Base-by-base conservation (phyloP, 2,888 invertebrate genomes). In the Harpalus rufipes region DNA sequence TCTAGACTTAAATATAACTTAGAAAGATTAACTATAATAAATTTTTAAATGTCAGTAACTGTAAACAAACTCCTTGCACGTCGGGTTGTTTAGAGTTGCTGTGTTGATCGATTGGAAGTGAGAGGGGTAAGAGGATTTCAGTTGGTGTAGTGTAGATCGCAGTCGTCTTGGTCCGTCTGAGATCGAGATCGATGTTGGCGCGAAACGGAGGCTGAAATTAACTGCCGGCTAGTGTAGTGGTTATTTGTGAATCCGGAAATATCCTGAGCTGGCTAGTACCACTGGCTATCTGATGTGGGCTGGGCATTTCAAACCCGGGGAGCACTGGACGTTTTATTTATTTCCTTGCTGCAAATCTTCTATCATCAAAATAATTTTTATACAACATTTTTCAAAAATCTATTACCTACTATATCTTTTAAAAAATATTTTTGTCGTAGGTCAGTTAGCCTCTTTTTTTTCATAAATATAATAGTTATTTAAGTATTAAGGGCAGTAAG, bases 191-290 rank as follows among this genome's bases (percentile, higher is more conserved):
- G 39, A 68, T 39, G 68, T 74, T 74, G 72, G 44, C 32, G 16
- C 74, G 76, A n/a, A 18, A 56, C 51, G 76, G 21, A n/a, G 65
- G 41, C 81, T 81, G 25, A 65, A 81, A 65, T 81, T 81, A 81
- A 81, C 81, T 32, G 59, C 16, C 68, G 18, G 82, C 63, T 82
- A 72, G 63, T 58, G 78, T 82, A 72, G 63, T 58, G 78, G 84
- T 86, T 86, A 86, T 86, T 85, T 86, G 82, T 86, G 85, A 86
- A 82, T 85, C 74, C 86, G 86, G 86, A 86, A 86, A 81, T 84
- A 86, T 74, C 59, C 68, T 82, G 59, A 59, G 58, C 68, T 82
- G 72, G 59, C 82, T 68, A n/a, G 59, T 21, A 21, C 32, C 25
- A 41, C n/a, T 78, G 25, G 44, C 61, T 80, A 39, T 16, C 58